phyloP scores from a whole-genome alignment of 2,888 invertebrate genomes.

The Drosophila mayaguana region DNA sequence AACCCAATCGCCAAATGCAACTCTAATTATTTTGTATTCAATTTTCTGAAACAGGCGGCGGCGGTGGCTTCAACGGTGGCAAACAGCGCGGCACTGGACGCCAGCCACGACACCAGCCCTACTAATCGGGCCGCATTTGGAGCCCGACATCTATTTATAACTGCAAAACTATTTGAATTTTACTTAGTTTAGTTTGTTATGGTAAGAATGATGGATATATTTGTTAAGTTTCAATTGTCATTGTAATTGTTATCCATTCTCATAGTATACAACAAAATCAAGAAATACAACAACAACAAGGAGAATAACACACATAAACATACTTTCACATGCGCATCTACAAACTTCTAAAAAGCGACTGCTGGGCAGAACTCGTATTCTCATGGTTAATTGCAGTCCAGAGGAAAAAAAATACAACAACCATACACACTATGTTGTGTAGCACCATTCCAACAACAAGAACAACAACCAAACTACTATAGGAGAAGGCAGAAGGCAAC shows the following conservation, averaged over 20 bases:
- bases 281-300: not conserved
- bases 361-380: conserved; percentile 42
- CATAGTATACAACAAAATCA: conserved; percentile 7
- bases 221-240: not conserved
- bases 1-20: conserved; percentile 8
- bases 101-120: conserved; percentile 95
- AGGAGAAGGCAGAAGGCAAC: conserved; percentile 24
- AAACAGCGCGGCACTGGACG: conserved; percentile 93
- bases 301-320: conserved; percentile 3
- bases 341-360: conserved; percentile 40
- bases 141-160: conserved; percentile 63
- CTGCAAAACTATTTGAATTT: conserved; percentile 79
- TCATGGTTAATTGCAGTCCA: conserved; percentile 54
- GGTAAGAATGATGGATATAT: conserved; percentile 46
- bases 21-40: conserved; percentile 21
- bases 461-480: conserved; percentile 12
- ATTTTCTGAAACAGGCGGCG: conserved; percentile 65
- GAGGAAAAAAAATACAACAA: conserved; percentile 32
- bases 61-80: conserved; percentile 89
- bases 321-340: conserved; percentile 33
- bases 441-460: conserved; percentile 63
- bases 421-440: conserved; percentile 66
- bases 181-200: conserved; percentile 78
- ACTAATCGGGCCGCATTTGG: conserved; percentile 86
- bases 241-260: not conserved